phyloP scores from a whole-genome alignment of 2,113 vertebrate species.

The Ceyx cyanopectus region DNA sequence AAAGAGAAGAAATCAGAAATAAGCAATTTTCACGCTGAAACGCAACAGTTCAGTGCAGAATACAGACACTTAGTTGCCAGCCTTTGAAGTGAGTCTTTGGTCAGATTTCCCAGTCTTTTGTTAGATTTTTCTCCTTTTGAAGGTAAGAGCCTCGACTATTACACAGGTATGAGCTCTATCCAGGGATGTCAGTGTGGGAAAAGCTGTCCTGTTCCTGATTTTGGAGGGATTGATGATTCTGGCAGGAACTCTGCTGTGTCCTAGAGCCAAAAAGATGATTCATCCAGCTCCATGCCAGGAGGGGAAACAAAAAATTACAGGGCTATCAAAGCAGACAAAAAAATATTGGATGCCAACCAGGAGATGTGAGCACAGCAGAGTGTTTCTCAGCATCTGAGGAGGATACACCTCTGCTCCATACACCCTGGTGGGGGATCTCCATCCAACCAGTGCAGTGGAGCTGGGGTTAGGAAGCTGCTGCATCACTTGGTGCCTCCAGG shows the following conservation, averaged over 20 bases:
- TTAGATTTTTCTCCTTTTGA: background rate
- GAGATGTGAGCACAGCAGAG: background rate
- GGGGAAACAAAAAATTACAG: background rate
- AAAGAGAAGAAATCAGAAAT: background rate
- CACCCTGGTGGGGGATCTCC: fast-evolving
- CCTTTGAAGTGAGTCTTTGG: background rate
- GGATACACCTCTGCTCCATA: background rate
- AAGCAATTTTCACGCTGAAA: background rate
- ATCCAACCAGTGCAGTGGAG: background rate
- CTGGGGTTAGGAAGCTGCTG: background rate
- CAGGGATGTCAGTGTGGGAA: constrained; percentile 5
- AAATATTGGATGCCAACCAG: background rate
- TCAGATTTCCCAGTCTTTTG: background rate
- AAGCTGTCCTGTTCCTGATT: background rate
- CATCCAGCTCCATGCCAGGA: background rate
- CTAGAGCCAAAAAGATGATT: constrained; percentile 21
- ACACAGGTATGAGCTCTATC: background rate
- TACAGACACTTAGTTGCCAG: background rate
- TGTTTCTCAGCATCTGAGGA: fast-evolving
- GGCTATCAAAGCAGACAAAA: background rate
- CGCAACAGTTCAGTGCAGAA: background rate
- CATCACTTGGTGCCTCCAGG: background rate
- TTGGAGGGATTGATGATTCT: background rate
- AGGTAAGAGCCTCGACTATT: background rate
- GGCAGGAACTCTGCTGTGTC: background rate